Conservation (phyloP, 2,113 vertebrate genomes). For the Scophthalmus maximus region DNA sequence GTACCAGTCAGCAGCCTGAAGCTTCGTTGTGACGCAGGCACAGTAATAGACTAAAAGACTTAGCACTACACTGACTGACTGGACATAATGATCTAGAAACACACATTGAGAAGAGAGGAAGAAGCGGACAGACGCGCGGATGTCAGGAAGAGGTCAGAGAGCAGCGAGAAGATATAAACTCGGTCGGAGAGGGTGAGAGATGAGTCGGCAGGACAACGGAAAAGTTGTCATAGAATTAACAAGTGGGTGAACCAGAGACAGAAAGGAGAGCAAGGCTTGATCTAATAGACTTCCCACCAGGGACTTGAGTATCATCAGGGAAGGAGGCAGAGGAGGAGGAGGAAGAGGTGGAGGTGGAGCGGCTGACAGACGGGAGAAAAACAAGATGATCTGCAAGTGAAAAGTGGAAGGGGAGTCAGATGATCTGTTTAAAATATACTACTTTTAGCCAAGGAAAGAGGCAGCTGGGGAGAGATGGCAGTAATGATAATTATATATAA, state of each 20-base stretch:
- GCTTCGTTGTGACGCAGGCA: slow-evolving; percentile 57
- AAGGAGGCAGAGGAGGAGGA: slow-evolving; percentile 27
- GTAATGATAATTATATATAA: slow-evolving; percentile 42
- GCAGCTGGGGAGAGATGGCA: slow-evolving; percentile 23
- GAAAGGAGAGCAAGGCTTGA: slow-evolving; percentile 32
- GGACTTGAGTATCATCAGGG: slow-evolving; percentile 15
- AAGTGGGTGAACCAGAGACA: slow-evolving; percentile 28
- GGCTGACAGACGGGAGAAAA: slow-evolving; percentile 22
- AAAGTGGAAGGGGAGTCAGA: background rate
- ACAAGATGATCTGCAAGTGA: slow-evolving; percentile 7
- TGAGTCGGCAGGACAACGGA: slow-evolving; percentile 7
- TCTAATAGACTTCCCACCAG: slow-evolving; percentile 41
- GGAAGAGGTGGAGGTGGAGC: slow-evolving; percentile 37
- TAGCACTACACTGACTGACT: slow-evolving; percentile 30
- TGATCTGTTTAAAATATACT: slow-evolving; percentile 12
- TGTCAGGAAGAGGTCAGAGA: slow-evolving; percentile 28
- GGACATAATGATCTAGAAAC: slow-evolving; percentile 25
- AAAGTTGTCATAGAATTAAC: slow-evolving; percentile 48
- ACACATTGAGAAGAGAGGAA: slow-evolving; percentile 1
- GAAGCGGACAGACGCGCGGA: background rate
- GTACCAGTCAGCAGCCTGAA: slow-evolving; percentile 29
- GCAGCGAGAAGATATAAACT: slow-evolving; percentile 16
- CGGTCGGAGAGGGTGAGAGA: background rate
- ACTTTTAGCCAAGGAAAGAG: slow-evolving; percentile 3
- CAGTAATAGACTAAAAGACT: slow-evolving; percentile 54